Evolutionary conservation across 2,113 vertebrate species (phyloP).

Genomic region (Phalacrocorax carbo): DNA sequence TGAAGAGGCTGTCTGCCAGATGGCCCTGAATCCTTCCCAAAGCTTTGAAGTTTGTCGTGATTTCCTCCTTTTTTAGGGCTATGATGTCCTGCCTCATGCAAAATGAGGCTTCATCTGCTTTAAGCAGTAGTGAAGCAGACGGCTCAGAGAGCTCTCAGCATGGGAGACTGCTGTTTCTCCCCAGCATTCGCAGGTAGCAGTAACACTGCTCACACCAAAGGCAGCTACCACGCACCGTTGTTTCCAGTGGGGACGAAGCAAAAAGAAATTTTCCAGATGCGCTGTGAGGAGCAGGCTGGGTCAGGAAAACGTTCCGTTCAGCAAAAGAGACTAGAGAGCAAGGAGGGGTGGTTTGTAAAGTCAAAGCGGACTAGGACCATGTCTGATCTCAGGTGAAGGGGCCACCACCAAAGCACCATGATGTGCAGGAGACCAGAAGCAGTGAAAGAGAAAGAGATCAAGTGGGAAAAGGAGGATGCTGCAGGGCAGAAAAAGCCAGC

Average conservation of each 20-base stretch:
- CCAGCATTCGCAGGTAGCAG: not conserved
- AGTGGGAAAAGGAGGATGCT: not conserved
- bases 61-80: not conserved
- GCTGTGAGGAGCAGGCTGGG: not conserved
- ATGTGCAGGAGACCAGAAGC: not conserved
- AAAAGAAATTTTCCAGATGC: not conserved
- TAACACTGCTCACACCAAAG: not conserved
- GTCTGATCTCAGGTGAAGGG: not conserved
- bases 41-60: not conserved
- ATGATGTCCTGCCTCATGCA: not conserved
- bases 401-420: not conserved
- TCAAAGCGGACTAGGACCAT: not conserved
- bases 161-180: not conserved
- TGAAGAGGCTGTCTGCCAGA: slow-evolving; percentile 31
- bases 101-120: not conserved
- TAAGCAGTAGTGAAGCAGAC: not conserved
- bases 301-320: not conserved
- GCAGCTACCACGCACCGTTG: not conserved
- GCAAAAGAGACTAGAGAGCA: not conserved
- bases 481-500: not conserved
- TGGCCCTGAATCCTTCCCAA: not conserved
- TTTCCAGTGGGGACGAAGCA: not conserved
- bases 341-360: not conserved
- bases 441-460: not conserved
- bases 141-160: not conserved